Base-by-base conservation (phyloP, 1,140 invertebrate genomes). In the Plodia interpunctella region DNA sequence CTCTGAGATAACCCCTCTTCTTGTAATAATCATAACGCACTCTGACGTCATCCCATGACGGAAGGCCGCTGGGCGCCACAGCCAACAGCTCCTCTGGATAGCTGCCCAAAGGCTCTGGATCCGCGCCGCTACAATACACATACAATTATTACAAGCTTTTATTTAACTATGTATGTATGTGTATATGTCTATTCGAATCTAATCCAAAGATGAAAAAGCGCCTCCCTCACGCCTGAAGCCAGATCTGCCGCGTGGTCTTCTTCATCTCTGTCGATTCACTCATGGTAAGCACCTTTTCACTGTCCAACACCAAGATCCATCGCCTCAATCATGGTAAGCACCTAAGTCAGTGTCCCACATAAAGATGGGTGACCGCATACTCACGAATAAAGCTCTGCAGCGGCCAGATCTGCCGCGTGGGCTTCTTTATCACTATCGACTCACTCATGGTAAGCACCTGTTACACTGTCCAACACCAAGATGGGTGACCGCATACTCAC, bases 21-120 rank as follows among this genome's bases (percentile, higher is more conserved):
- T 97, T 96, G 78, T 96, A 97, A 81, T 96, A 95, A 70, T 96
- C 94, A 78, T 96, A 96, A 60, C 95, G 91, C 3, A 96, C 95
- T 55, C 94, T 89, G 0, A 96, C 94, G 74, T 97, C 95, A 74
- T 96, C 95, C 95, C 95, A 96, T 59, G 95, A 94, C 13, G 94
- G 93, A 63, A 95, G 83, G 28, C 94, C 93, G 52, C 93, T 92
- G 0, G 93, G 93, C n/a, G 94, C 94, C 51, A 93, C 92, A 66
- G 94, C 91, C 44, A 94, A 80, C 52, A 95, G 85, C 74, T 94
- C 94, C 69, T 95, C 94, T 0, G 94, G 94, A 88, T 94, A 95
- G 73, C 94, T 94, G 20, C 94, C 94, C 49, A 92, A 92, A 5
- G 94, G 94, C 0, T 94, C 94, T 35, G 94, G 94, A 5, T 94